These are phyloP conservation scores for Parnassius orleans DNA, from an alignment of 2,888 invertebrate species.

Conservation along the genomic window DNA sequence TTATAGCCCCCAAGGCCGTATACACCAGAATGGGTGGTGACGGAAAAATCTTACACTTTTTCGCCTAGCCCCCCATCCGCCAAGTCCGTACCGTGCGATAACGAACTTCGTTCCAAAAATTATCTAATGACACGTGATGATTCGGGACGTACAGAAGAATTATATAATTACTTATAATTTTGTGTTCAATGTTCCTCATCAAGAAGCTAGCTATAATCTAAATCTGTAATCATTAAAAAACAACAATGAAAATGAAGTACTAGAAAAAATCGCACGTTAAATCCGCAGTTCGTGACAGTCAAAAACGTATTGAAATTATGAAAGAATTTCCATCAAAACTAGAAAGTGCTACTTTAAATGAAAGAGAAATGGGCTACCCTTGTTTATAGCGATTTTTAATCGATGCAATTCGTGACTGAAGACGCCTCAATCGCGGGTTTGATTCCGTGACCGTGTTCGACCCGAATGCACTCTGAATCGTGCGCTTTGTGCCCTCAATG, in stretches of 20 bases:
- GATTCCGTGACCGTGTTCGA: constrained; percentile 40
- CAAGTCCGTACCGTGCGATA: no score
- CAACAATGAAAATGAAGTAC: neutral
- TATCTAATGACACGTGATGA: no score
- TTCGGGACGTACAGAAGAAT: no score
- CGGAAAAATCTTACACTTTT: no score
- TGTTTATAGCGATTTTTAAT: constrained; percentile 23
- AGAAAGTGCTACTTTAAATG: constrained; percentile 18
- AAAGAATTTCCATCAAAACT: constrained; percentile 4
- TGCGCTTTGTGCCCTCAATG: constrained; percentile 47
- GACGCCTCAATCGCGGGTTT: constrained; percentile 29
- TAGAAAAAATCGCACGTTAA: constrained; percentile 12
- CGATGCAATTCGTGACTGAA: constrained; percentile 40
- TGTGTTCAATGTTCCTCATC: no score
- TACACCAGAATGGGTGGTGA: no score
- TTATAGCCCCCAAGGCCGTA: no score
- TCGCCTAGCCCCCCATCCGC: no score
- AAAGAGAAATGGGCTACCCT: constrained; percentile 15
- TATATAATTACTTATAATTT: no score
- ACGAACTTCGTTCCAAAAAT: no score
- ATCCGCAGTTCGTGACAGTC: constrained; percentile 19
- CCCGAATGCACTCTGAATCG: constrained; percentile 48
- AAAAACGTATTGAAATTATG: constrained; percentile 15
- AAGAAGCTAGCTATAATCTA: no score
- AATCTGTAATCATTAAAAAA: no score